A percentile compares a stretch with the other conserved stretches of the same genome.
These are phyloP conservation scores for Alligator sinensis DNA, from an alignment of 2,113 vertebrate genomes.

Conservation along the genomic window DNA sequence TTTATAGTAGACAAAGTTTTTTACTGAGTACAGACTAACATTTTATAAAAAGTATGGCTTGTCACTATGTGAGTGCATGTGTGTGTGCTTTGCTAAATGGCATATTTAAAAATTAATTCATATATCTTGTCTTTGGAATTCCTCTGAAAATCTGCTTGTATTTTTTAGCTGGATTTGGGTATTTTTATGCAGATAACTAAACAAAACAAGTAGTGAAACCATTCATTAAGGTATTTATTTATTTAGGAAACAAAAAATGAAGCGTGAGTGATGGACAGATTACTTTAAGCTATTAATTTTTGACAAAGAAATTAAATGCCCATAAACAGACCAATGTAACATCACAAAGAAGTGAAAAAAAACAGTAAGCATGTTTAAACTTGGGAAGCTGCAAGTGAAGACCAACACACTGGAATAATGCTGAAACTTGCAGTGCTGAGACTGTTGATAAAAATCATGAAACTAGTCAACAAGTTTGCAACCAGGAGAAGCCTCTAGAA, in stretches of 20 bases:
- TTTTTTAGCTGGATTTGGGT: neutral
- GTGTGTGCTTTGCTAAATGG: neutral
- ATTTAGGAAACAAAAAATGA: neutral
- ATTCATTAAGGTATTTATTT: slow-evolving; percentile 5
- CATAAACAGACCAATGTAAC: neutral
- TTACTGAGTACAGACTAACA: neutral
- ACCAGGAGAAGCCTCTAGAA: neutral
- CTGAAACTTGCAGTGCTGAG: neutral
- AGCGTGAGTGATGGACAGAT: neutral
- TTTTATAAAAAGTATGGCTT: neutral
- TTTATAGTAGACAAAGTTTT: neutral
- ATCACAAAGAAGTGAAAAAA: neutral
- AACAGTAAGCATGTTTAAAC: neutral
- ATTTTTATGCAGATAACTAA: neutral
- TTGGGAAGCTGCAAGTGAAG: neutral
- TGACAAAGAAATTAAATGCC: neutral
- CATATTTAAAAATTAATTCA: neutral
- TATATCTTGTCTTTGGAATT: neutral
- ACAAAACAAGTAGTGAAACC: neutral
- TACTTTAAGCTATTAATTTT: neutral
- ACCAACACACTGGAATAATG: neutral
- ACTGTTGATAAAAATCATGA: neutral
- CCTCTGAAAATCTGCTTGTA: neutral
- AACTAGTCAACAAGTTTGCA: slow-evolving; percentile 11
- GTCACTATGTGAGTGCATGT: neutral